Percentiles rank a stretch among this genome's conserved stretches.
phyloP scores from a whole-genome alignment of 2,888 invertebrate species.

The Hypomecis punctinalis region DNA sequence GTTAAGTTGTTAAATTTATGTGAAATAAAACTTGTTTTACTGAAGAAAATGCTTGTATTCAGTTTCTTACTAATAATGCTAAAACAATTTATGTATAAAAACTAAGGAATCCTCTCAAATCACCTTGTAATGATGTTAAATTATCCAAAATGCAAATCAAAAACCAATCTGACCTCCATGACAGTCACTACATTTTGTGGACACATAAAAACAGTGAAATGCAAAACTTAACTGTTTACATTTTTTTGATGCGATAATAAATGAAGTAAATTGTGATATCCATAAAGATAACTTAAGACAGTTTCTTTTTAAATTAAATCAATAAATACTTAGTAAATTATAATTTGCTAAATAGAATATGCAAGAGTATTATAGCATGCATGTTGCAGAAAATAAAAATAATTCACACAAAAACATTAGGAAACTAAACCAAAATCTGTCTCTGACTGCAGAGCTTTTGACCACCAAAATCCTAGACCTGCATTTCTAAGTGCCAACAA shows the following conservation, averaged over 20 bases:
- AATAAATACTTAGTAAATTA: conserved; percentile 14
- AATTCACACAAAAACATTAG: conserved; percentile 39
- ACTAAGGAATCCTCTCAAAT: conserved; percentile 56
- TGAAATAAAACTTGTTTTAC: conserved; percentile 47
- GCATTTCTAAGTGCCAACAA: no score
- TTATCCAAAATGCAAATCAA: conserved; percentile 64
- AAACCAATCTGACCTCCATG: conserved; percentile 48
- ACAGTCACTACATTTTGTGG: conserved; percentile 15
- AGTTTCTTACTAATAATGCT: conserved; percentile 73
- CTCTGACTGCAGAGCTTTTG: conserved; percentile 17
- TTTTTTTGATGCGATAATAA: conserved; percentile 10
- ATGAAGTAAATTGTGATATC: conserved; percentile 7
- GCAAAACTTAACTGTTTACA: conserved; percentile 18
- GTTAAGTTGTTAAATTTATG: conserved; percentile 35
- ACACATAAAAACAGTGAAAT: conserved; percentile 11
- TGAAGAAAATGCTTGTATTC: conserved; percentile 75
- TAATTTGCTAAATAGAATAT: conserved; percentile 5
- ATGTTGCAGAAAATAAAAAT: conserved; percentile 37
- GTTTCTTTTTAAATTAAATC: conserved; percentile 20
- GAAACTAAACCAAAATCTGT: conserved; percentile 32
- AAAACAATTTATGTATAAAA: conserved; percentile 61
- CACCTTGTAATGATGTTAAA: conserved; percentile 61
- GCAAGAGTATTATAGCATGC: conserved; percentile 29
- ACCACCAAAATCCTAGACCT: no score
- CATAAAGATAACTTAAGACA: conserved; percentile 14